A percentile compares a stretch with the other conserved stretches of the same genome.
Evolutionary conservation across 53 echinoderm and acorn worm species (phyloP).

Genomic region (Paelopatides confundens): DNA sequence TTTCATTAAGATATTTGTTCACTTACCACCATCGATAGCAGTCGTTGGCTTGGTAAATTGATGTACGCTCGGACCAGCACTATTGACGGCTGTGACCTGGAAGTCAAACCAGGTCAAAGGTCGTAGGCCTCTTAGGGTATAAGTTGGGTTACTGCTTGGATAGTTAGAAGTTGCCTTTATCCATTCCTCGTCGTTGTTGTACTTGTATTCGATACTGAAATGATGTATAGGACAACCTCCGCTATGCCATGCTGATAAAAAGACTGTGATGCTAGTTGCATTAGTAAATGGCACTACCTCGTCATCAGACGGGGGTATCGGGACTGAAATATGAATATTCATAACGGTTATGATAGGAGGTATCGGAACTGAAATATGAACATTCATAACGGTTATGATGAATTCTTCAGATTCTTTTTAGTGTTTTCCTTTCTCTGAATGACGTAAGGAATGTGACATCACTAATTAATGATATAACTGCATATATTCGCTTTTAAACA

Average conservation of each 20-base stretch:
- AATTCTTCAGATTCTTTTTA: too few relatives aligned
- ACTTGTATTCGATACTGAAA: conserved; percentile 87
- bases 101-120: conserved; percentile 90
- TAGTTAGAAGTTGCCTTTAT: conserved; percentile 73
- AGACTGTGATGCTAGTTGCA: conserved; percentile 76
- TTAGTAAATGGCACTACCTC: conserved; percentile 83
- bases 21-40: conserved; percentile 88
- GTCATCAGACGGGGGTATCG: conserved; percentile 87
- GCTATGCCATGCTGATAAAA: conserved; percentile 73
- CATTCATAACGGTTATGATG: too few relatives aligned
- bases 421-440: too few relatives aligned
- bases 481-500: too few relatives aligned
- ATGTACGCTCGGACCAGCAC: conserved; percentile 88
- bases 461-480: too few relatives aligned
- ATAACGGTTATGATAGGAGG: too few relatives aligned
- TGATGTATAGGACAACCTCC: conserved; percentile 91
- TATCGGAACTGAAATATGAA: conserved; percentile 76
- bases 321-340: conserved; percentile 64
- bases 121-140: conserved; percentile 76
- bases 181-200: conserved; percentile 65
- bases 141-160: conserved; percentile 73
- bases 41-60: conserved; percentile 78
- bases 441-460: too few relatives aligned
- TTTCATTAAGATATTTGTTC: too few relatives aligned
- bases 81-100: conserved; percentile 93